These are phyloP conservation scores for Gymnocephalus cernua DNA, from an alignment of 2,113 vertebrate species.

Conservation along the genomic window DNA sequence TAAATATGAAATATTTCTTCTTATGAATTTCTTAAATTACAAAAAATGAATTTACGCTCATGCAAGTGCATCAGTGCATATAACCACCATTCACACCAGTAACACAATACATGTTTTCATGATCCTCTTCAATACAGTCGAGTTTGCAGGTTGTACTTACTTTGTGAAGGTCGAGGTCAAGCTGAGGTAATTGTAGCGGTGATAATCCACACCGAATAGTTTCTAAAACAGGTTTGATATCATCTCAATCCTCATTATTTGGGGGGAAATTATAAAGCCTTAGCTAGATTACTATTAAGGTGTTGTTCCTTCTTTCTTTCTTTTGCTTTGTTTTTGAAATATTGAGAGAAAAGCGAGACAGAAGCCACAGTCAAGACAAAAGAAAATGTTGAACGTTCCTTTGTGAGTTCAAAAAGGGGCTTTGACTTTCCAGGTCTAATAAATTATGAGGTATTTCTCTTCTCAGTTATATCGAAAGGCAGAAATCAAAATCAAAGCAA, in stretches of 20 bases:
- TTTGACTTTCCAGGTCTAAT: slow-evolving; percentile 75
- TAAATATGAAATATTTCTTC: slow-evolving; percentile 6
- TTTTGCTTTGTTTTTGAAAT: slow-evolving; percentile 35
- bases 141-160: slow-evolving; percentile 78
- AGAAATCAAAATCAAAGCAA: slow-evolving; percentile 58
- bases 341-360: slow-evolving; percentile 34
- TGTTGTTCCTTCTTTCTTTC: slow-evolving; percentile 27
- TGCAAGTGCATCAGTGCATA: background rate
- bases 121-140: background rate
- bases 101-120: background rate
- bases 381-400: slow-evolving; percentile 75
- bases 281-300: slow-evolving; percentile 40
- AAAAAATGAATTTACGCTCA: too few relatives aligned
- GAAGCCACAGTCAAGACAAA: slow-evolving; percentile 45
- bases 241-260: slow-evolving; percentile 75
- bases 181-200: slow-evolving; percentile 79
- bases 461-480: slow-evolving; percentile 50
- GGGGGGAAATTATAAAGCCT: slow-evolving; percentile 68
- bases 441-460: slow-evolving; percentile 84
- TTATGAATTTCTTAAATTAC: background rate
- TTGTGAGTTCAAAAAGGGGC: slow-evolving; percentile 73
- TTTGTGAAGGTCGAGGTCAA: slow-evolving; percentile 85
- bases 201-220: slow-evolving; percentile 81
- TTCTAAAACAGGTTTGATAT: slow-evolving; percentile 67
- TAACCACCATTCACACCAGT: background rate